Base-by-base conservation (phyloP, 2,888 invertebrate genomes). In the Noctuana brunneofusca region DNA sequence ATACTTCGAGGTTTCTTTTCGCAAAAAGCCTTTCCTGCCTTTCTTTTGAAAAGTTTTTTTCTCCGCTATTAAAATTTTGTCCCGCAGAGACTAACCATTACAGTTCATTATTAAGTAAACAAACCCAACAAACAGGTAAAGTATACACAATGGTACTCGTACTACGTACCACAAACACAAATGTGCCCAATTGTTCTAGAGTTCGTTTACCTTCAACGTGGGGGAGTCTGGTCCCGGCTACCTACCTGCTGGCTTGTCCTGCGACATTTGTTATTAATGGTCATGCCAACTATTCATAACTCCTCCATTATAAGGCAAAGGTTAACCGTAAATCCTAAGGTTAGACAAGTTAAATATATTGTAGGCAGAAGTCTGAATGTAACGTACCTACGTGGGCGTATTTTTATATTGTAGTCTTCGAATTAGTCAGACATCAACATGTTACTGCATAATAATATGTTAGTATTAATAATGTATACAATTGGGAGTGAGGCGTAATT, bases 151-250 rank as follows among this genome's bases (percentile, higher is more conserved):
- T 16, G 9, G 8, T 48, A 20, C 22, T 22, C n/a, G n/a, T n/a
- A n/a, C n/a, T n/a, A n/a, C n/a, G n/a, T n/a, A 20, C 35, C 48
- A 48, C 79, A 83, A 87, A 87, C 83, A 86, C 71, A 71, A 70
- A 73, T 75, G 76, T 75, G 74, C 78, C 81, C 80, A 35, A 54
- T 48, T 60, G 53, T 60, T 46, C 43, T n/a, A 20, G 35, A 60
- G 60, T 53, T 60, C 53, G 24, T 60, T 48, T 18, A 60, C 53
- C 60, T 48, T 6, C 22, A 35, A n/a, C 38, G 46, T 60, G 53
- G 60, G 59, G 53, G 46, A 43, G 53, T 50, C 54, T 60, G 46
- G 60, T 46, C 43, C 56, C 24, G 32, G 53, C 60, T 60, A 54
- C 60, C 32, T 60, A 54, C n/a, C n/a, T 53, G 20, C 12, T 32